Base-by-base conservation (phyloP, 2,113 vertebrate genomes). In the Phainopepla nitens region DNA sequence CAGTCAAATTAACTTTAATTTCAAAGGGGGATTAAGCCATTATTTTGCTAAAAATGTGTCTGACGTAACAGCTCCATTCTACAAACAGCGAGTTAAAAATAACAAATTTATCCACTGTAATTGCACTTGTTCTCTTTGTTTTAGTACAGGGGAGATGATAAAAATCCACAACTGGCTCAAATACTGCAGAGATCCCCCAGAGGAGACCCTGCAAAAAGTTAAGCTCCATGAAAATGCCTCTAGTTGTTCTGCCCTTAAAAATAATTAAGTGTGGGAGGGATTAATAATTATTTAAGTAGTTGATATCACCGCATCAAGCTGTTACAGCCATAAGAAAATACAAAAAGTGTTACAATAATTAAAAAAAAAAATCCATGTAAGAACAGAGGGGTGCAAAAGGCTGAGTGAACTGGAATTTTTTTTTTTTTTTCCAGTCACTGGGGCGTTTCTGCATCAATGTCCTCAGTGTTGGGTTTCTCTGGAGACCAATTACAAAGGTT, bases 401-500 rank as follows among this genome's bases (percentile, higher is more conserved):
- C 33, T 18, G 9, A 29, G 33, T 2, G 33, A 81, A 70, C 21
- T 66, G 57, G 54, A 33, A 13, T 50, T 44, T 60, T 76, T 20
- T 61, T 62, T 39, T 75, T 92, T 57, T 79, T 75, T 39, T 21
- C 78, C 77, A 58, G 31, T 49, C 73, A 68, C 58, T 57, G 75
- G 82, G 95, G 71, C 71, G 3, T 94, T 96, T 96, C 87, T 93
- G 87, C 92, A 76, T 81, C 78, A 73, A 96, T 96, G 94, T 98
- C 97, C 94, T 96, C 65, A 69, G 94, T 51, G 91, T 93, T 94
- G 23, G 77, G 16, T 86, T 82, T 72, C 98, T 94, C 98, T 72
- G 10, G 97, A 97, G 98, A 93, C 96, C 96, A 97, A 98, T 98
- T 98, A 98, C 91, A 95, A 91, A 97, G 97, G 98, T 98, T 97